phyloP scores from a whole-genome alignment of 2,797 vertebrate species.

The Enteromius trimaculatus region DNA sequence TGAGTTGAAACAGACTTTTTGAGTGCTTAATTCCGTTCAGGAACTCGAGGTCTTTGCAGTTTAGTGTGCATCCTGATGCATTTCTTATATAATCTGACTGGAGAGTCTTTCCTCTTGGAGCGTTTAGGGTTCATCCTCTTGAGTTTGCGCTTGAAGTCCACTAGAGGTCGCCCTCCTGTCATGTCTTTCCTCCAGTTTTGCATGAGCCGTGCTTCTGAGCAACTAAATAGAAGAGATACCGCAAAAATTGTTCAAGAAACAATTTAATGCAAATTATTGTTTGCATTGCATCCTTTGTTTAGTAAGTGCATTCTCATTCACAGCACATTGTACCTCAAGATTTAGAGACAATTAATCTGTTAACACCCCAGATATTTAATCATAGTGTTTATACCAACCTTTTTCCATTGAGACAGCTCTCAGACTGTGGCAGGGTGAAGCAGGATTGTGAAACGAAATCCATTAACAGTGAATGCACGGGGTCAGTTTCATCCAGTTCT shows the following conservation, averaged over 20 bases:
- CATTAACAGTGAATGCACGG: conserved; percentile 63
- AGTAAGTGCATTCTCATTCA: not conserved
- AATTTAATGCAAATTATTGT: not conserved
- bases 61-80: conserved; percentile 70
- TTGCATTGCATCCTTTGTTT: not conserved
- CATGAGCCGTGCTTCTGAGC: conserved; percentile 58
- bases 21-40: not conserved
- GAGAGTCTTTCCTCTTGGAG: conserved; percentile 57
- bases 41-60: conserved; percentile 23
- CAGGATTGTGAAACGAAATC: conserved; percentile 73
- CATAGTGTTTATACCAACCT: conserved; percentile 60
- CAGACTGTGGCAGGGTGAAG: conserved; percentile 70
- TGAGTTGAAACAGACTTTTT: not conserved
- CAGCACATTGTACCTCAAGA: not conserved
- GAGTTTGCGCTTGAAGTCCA: conserved; percentile 57
- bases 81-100: conserved; percentile 66
- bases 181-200: conserved; percentile 54
- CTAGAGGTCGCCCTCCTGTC: conserved; percentile 65
- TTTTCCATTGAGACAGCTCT: conserved; percentile 65
- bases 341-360: not conserved
- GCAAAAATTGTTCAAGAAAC: not conserved
- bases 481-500: conserved; percentile 37
- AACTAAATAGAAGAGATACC: conserved; percentile 59
- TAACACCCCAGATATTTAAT: not conserved
- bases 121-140: conserved; percentile 45